Conservation (phyloP, 1,140 invertebrate genomes). For the Odontomachus brunneus region DNA sequence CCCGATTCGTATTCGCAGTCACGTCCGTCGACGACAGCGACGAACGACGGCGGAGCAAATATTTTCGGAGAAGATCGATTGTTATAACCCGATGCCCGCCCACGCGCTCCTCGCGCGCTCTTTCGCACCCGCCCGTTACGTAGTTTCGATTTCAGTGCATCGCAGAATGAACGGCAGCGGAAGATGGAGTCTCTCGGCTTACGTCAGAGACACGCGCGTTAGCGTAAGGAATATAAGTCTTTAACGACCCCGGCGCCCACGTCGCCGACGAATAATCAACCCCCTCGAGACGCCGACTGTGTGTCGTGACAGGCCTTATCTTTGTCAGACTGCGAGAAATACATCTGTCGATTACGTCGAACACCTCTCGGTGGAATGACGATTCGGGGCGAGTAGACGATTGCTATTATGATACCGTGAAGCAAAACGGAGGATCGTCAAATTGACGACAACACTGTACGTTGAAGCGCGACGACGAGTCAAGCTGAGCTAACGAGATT, state of each 20-base stretch:
- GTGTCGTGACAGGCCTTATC: not conserved
- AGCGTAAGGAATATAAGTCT: conserved; percentile 9
- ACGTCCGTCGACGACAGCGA: not conserved
- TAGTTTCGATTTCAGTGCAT: conserved; percentile 71
- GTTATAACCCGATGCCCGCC: conserved; percentile 53
- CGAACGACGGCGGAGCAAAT: conserved; percentile 64
- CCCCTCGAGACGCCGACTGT: not conserved
- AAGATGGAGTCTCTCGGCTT: conserved; percentile 75
- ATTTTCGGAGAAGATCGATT: conserved; percentile 76
- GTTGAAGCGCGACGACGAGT: not conserved
- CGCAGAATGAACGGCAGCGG: conserved; percentile 58
- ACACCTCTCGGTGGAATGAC: not conserved
- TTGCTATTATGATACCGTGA: too few relatives aligned
- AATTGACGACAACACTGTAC: too few relatives aligned
- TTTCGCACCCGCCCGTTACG: conserved; percentile 55
- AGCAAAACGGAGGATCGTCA: not conserved
- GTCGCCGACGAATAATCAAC: conserved; percentile 2
- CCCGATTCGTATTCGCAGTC: conserved; percentile 15
- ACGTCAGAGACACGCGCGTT: conserved; percentile 49
- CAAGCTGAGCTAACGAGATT: too few relatives aligned
- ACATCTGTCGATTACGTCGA: not conserved
- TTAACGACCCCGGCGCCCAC: conserved; percentile 10
- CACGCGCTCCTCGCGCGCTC: conserved; percentile 45
- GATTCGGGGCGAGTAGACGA: not conserved
- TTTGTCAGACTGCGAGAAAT: too few relatives aligned